phyloP scores from a whole-genome alignment of 2,113 vertebrate species.

The Apodemus speciosus region DNA sequence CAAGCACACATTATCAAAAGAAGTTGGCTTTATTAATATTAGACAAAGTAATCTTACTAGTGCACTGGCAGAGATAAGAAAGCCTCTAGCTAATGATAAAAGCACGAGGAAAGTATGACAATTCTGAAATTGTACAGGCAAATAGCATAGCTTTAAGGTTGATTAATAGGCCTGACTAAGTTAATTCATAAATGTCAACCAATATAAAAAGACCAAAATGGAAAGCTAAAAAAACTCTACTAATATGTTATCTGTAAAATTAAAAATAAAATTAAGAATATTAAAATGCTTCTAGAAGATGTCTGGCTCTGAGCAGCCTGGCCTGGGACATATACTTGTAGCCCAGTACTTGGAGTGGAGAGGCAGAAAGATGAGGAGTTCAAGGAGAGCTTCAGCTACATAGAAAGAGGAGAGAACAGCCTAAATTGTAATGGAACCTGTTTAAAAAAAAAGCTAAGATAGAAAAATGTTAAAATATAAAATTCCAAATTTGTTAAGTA shows the following conservation, averaged over 20 bases:
- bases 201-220: not conserved
- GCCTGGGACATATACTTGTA: not conserved
- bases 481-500: slow-evolving; percentile 6
- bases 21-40: not conserved
- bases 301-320: not conserved
- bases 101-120: not conserved
- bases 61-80: not conserved
- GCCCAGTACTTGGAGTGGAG: not conserved
- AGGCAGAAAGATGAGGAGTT: not conserved
- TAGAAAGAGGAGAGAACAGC: not conserved
- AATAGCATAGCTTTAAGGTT: not conserved
- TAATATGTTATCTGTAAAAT: slow-evolving; percentile 21
- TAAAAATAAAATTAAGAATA: slow-evolving; percentile 28
- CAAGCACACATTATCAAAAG: slow-evolving; percentile 33
- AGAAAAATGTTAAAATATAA: not conserved
- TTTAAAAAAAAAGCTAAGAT: not conserved
- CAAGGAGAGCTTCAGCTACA: not conserved
- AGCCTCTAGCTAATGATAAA: not conserved
- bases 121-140: not conserved
- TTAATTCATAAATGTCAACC: slow-evolving; percentile 1
- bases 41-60: slow-evolving; percentile 20
- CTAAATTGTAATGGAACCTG: not conserved
- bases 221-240: not conserved
- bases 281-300: slow-evolving; percentile 6
- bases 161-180: slow-evolving; percentile 10